Conservation (phyloP, 2,888 invertebrate genomes). For the Embidobia sp. region DNA sequence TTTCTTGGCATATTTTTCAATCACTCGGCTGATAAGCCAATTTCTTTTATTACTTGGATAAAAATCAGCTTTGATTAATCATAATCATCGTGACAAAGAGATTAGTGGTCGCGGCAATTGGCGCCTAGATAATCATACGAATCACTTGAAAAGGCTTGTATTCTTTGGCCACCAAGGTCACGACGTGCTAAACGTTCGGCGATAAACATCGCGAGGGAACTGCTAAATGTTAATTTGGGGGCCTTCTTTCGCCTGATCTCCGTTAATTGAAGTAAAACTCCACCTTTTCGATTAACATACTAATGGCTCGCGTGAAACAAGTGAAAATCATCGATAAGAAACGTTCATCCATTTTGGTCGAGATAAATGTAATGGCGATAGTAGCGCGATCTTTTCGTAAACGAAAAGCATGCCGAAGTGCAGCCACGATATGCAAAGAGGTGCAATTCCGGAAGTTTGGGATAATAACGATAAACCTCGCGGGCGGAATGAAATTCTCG, state of each 20-base stretch:
- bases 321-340: slow-evolving; percentile 41
- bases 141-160: background rate
- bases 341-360: background rate
- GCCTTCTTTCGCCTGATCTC: slow-evolving; percentile 11
- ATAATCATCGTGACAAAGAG: slow-evolving; percentile 26
- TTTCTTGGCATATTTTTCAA: slow-evolving; percentile 12
- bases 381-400: slow-evolving; percentile 16
- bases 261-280: slow-evolving; percentile 39
- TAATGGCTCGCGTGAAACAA: slow-evolving; percentile 36
- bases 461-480: slow-evolving; percentile 57
- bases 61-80: slow-evolving; percentile 30
- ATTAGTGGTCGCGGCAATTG: slow-evolving; percentile 11
- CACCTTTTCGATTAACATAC: slow-evolving; percentile 37
- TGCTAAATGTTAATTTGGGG: slow-evolving; percentile 25
- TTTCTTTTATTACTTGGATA: slow-evolving; percentile 24
- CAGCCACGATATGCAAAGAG: slow-evolving; percentile 48
- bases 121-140: slow-evolving; percentile 12
- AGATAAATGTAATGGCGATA: slow-evolving; percentile 8
- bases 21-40: slow-evolving; percentile 25
- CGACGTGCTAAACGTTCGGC: slow-evolving; percentile 29
- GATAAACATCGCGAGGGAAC: slow-evolving; percentile 20
- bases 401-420: slow-evolving; percentile 27
- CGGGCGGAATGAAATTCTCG: slow-evolving; percentile 48
- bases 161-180: slow-evolving; percentile 13
- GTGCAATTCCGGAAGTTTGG: slow-evolving; percentile 49